Evolutionary conservation across 2,797 vertebrate species (phyloP).

Genomic region (Chaunax sp.): DNA sequence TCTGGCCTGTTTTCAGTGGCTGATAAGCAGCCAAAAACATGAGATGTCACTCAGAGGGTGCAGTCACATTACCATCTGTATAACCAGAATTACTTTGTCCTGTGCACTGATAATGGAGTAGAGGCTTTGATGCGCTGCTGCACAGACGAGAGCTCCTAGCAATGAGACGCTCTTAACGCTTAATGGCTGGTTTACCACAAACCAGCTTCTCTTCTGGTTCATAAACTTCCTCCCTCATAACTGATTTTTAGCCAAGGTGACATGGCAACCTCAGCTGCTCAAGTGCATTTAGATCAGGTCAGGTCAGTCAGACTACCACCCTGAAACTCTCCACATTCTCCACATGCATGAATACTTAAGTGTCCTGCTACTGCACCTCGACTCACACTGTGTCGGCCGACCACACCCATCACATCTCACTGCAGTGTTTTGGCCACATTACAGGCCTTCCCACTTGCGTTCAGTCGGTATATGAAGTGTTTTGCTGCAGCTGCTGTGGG

Average conservation of each 20-base stretch:
- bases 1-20: neutral
- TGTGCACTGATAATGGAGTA: neutral
- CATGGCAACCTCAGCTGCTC: neutral
- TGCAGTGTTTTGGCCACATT: neutral
- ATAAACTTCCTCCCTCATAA: neutral
- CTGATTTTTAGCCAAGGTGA: neutral
- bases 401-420: neutral
- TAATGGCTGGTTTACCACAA: conserved; percentile 18
- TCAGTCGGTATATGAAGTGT: neutral
- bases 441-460: conserved; percentile 7
- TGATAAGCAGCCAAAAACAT: neutral
- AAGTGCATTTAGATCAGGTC: neutral
- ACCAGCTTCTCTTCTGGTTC: neutral
- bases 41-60: neutral
- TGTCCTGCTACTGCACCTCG: neutral
- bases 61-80: neutral
- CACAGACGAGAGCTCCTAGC: neutral
- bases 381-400: neutral
- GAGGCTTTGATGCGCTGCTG: neutral
- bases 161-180: conserved; percentile 3
- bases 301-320: neutral
- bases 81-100: neutral
- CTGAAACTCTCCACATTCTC: neutral
- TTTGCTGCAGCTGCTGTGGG: conserved; percentile 14
- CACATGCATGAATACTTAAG: neutral